phyloP scores from a whole-genome alignment of 1,140 invertebrate species.

The Anastatus disparis region DNA sequence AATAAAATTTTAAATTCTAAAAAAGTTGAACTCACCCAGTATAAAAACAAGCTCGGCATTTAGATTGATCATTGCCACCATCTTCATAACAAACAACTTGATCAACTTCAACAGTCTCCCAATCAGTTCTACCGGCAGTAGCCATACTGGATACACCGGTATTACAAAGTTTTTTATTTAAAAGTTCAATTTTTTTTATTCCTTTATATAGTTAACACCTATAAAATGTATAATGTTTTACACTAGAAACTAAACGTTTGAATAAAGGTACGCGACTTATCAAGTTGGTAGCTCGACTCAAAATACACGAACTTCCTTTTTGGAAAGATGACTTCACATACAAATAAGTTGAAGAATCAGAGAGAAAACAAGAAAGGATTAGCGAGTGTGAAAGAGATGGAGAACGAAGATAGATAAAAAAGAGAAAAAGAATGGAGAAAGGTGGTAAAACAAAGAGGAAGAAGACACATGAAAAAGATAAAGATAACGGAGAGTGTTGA shows the following conservation, averaged over 20 bases:
- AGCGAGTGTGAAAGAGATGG: neutral
- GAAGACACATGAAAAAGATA: no score
- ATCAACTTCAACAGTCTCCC: neutral
- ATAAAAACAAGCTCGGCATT: conserved; percentile 13
- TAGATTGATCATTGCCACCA: neutral
- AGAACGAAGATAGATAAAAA: neutral
- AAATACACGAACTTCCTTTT: neutral
- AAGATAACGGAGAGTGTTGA: no score
- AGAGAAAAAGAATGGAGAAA: neutral
- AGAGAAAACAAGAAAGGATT: neutral
- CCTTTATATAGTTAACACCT: no score
- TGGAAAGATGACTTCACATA: neutral
- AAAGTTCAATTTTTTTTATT: no score
- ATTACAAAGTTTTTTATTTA: no score
- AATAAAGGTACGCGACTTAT: neutral
- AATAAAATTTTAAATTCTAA: no score
- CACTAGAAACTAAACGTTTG: no score
- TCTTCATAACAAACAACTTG: conserved; percentile 11
- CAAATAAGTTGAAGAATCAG: neutral
- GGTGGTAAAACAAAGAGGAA: no score
- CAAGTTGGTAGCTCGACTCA: neutral
- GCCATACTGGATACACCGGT: no score
- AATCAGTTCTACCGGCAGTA: neutral
- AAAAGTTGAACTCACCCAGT: conserved; percentile 17
- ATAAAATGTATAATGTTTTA: no score